Percentiles rank a stretch among this genome's conserved stretches.
Conservation (phyloP, 1,140 invertebrate species). For the Cyclina sinensis region DNA sequence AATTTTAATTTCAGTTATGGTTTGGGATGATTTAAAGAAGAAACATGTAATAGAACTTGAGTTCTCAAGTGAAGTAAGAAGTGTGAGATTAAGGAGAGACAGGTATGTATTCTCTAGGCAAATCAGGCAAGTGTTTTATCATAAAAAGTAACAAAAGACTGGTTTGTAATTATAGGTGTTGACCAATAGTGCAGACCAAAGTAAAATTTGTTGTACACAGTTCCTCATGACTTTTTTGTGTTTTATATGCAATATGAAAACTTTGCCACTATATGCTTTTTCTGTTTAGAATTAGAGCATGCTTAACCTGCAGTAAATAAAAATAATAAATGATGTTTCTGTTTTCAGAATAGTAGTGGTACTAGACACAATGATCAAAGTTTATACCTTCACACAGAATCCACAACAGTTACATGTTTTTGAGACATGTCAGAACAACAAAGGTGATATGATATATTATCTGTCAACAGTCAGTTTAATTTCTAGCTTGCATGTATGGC, state of each 20-base stretch:
- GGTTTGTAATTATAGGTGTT: too few species aligned
- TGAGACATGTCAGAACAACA: slow-evolving; percentile 97
- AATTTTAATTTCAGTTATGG: slow-evolving; percentile 92
- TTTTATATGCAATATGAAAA: too few species aligned
- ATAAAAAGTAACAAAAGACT: too few species aligned
- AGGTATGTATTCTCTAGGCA: slow-evolving; percentile 85
- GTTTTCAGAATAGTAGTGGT: slow-evolving; percentile 96
- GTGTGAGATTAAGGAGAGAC: slow-evolving; percentile 96
- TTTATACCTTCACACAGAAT: slow-evolving; percentile 98
- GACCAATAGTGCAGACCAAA: too few species aligned
- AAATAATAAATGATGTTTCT: background rate
- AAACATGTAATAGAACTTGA: slow-evolving; percentile 96
- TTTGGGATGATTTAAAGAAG: slow-evolving; percentile 99
- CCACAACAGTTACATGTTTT: slow-evolving; percentile 98
- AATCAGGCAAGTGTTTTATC: too few species aligned
- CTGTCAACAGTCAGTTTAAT: too few species aligned
- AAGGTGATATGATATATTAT: slow-evolving; percentile 87
- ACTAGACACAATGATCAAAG: slow-evolving; percentile 98
- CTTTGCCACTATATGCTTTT: too few species aligned
- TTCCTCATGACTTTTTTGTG: too few species aligned
- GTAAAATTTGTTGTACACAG: too few species aligned
- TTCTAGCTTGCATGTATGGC: too few species aligned
- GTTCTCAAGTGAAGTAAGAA: slow-evolving; percentile 96
- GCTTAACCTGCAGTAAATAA: too few species aligned
- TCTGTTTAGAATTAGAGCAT: too few species aligned